These are phyloP conservation scores for Xestia xanthographa DNA, from an alignment of 2,888 invertebrate genomes.

Conservation along the genomic window DNA sequence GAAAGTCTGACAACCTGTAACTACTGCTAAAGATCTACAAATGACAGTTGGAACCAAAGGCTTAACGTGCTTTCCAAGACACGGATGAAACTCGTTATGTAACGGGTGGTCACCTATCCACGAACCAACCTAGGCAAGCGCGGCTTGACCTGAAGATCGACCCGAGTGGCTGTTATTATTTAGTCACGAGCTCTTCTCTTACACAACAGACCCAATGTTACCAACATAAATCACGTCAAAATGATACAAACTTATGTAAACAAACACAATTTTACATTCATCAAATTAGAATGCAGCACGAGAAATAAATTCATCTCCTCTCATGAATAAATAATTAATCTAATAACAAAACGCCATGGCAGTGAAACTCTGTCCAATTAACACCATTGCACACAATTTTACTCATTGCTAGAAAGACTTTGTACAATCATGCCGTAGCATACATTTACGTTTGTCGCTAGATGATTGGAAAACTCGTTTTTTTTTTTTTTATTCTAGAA, in stretches of 20 bases:
- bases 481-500: too few relatives aligned
- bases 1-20: too few relatives aligned
- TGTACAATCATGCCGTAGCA: constrained; percentile 27
- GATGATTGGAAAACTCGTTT: not conserved
- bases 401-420: constrained; percentile 43
- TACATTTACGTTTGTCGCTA: constrained; percentile 6
- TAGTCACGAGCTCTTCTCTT: too few relatives aligned
- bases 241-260: constrained; percentile 15
- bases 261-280: constrained; percentile 38
- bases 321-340: constrained; percentile 56
- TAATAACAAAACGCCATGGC: constrained; percentile 44
- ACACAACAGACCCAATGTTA: not conserved
- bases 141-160: too few relatives aligned
- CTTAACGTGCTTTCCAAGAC: too few relatives aligned
- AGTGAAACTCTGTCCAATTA: constrained; percentile 48
- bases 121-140: too few relatives aligned
- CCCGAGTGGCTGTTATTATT: too few relatives aligned
- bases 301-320: constrained; percentile 44
- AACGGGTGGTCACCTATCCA: too few relatives aligned
- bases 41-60: too few relatives aligned
- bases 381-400: constrained; percentile 42
- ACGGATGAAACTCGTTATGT: too few relatives aligned
- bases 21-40: too few relatives aligned
- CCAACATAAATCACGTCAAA: constrained; percentile 12
- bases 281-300: constrained; percentile 46